Evolutionary conservation across 2,113 vertebrate species (phyloP).

Genomic region (Pachycephala philippinensis): DNA sequence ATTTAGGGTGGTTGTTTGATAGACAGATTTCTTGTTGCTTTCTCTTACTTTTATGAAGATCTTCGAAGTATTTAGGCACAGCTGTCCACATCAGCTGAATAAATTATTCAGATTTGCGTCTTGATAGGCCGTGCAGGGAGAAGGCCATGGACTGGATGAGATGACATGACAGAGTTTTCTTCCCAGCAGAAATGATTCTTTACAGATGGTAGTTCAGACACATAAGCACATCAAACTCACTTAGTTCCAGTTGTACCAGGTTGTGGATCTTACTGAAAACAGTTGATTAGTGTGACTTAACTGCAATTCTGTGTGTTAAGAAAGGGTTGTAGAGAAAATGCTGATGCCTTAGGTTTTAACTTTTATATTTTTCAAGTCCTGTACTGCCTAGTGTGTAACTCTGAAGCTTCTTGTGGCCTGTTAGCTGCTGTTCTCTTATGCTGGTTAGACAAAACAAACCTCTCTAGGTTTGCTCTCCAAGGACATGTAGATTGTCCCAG

Average conservation of each 20-base stretch:
- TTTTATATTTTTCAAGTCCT: no score
- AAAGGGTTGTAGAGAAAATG: not conserved
- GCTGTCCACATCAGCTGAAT: not conserved
- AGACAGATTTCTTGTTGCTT: not conserved
- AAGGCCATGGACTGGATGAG: not conserved
- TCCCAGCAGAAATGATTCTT: not conserved
- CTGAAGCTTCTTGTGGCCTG: no score
- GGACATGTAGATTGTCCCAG: no score
- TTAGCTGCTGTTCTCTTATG: no score
- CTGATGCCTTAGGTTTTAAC: no score
- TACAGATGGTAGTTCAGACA: not conserved
- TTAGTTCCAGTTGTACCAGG: not conserved
- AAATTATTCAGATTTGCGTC: not conserved
- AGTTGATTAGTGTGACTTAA: not conserved
- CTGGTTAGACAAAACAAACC: no score
- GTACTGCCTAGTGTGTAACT: no score
- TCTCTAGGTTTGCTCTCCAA: no score
- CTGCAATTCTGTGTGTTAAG: not conserved
- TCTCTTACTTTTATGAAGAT: accelerated
- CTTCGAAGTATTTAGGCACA: not conserved
- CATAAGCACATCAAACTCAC: accelerated
- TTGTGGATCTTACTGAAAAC: not conserved
- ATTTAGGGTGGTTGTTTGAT: not conserved
- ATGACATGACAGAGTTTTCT: not conserved
- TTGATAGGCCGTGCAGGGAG: not conserved